Percentiles rank a stretch among this genome's conserved stretches.
Conservation (phyloP, 2,797 vertebrate genomes). For the Amphiprion clarkii region DNA sequence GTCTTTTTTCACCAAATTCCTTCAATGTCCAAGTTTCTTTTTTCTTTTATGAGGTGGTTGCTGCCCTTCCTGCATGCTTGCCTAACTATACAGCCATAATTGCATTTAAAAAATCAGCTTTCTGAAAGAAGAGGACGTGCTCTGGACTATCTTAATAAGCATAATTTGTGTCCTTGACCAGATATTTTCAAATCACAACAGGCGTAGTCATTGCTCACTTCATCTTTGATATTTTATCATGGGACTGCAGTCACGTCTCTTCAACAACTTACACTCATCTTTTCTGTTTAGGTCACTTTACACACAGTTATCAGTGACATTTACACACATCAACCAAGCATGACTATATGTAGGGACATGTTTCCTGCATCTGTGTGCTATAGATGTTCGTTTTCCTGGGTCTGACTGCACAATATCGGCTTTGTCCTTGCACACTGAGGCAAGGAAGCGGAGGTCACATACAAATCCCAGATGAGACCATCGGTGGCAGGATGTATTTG, state of each 20-base stretch:
- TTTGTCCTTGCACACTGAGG: conserved; percentile 62
- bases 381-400: conserved; percentile 29
- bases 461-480: conserved; percentile 59
- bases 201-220: background rate
- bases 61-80: background rate
- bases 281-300: background rate
- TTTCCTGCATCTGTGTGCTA: conserved; percentile 13
- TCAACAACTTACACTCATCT: too few species aligned
- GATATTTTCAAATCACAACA: too few species aligned
- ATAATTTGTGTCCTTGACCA: too few species aligned
- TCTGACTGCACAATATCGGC: conserved; percentile 18
- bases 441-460: conserved; percentile 55
- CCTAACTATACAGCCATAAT: too few species aligned
- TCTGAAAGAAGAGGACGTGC: background rate
- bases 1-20: background rate
- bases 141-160: background rate
- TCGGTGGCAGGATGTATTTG: conserved; percentile 68
- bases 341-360: background rate
- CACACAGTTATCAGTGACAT: background rate
- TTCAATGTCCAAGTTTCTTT: too few species aligned
- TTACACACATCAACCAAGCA: background rate
- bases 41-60: background rate
- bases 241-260: background rate
- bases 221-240: background rate
- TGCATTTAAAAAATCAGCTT: too few species aligned